These are phyloP conservation scores for Chelonia mydas DNA, from an alignment of 2,797 vertebrate genomes.

Conservation along the genomic window DNA sequence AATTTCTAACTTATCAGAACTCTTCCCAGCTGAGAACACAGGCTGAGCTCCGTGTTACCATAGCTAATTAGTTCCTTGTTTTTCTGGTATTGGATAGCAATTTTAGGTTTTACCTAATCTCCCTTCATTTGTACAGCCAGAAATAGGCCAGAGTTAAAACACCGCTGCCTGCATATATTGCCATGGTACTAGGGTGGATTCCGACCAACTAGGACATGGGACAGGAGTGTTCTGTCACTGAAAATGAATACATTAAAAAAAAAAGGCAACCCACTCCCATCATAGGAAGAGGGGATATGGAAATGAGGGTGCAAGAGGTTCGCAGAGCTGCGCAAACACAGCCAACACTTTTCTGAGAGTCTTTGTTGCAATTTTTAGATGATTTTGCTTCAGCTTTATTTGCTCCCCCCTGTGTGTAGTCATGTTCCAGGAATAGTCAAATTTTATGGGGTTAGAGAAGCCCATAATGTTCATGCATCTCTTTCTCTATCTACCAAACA, in stretches of 20 bases:
- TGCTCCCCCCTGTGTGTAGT: neutral
- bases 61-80: neutral
- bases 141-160: slow-evolving; percentile 15
- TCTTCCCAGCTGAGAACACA: neutral
- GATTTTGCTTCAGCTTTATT: neutral
- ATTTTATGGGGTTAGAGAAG: neutral
- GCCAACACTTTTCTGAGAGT: neutral
- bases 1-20: neutral
- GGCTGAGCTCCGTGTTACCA: rapidly evolving
- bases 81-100: neutral
- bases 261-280: neutral
- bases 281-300: neutral
- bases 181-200: neutral
- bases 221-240: neutral
- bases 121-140: neutral
- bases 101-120: neutral
- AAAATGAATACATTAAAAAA: neutral
- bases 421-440: neutral
- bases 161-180: neutral
- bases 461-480: neutral
- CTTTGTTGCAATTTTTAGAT: neutral
- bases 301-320: neutral
- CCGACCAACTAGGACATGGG: neutral
- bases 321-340: neutral
- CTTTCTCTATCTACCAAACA: neutral